Evolutionary conservation across 2,888 invertebrate genomes (phyloP).

Genomic region (Dasypolia templi): DNA sequence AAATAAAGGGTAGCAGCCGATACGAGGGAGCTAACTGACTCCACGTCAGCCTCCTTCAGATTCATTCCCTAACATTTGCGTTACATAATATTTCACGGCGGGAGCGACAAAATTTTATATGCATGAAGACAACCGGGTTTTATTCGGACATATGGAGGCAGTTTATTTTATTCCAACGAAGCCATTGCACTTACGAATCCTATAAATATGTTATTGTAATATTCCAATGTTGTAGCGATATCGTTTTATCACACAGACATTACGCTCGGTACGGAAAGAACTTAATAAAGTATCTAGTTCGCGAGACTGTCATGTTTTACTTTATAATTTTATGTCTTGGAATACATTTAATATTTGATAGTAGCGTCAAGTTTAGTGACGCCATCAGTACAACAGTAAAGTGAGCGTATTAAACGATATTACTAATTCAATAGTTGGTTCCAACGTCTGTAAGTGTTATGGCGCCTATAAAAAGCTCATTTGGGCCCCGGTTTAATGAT

Average conservation of each 20-base stretch:
- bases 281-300: constrained; percentile 49
- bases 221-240: constrained; percentile 20
- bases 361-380: constrained; percentile 75
- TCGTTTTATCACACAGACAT: constrained; percentile 41
- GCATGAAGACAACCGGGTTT: constrained; percentile 83
- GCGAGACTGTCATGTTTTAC: constrained; percentile 48
- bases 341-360: constrained; percentile 80
- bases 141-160: constrained; percentile 80
- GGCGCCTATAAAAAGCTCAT: constrained; percentile 85
- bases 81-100: constrained; percentile 84
- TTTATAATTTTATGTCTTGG: constrained; percentile 64
- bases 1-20: constrained; percentile 84
- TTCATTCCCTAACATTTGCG: constrained; percentile 84
- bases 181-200: constrained; percentile 51
- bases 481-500: constrained; percentile 82
- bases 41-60: constrained; percentile 78
- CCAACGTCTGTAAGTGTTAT: constrained; percentile 84
- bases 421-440: constrained; percentile 86
- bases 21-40: constrained; percentile 81
- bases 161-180: constrained; percentile 73
- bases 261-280: constrained; percentile 20
- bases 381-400: constrained; percentile 78
- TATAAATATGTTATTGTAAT: constrained; percentile 53
- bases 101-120: constrained; percentile 83
- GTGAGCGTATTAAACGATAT: constrained; percentile 82